phyloP scores from a whole-genome alignment of 2,797 vertebrate genomes.

The Gorsachius magnificus region DNA sequence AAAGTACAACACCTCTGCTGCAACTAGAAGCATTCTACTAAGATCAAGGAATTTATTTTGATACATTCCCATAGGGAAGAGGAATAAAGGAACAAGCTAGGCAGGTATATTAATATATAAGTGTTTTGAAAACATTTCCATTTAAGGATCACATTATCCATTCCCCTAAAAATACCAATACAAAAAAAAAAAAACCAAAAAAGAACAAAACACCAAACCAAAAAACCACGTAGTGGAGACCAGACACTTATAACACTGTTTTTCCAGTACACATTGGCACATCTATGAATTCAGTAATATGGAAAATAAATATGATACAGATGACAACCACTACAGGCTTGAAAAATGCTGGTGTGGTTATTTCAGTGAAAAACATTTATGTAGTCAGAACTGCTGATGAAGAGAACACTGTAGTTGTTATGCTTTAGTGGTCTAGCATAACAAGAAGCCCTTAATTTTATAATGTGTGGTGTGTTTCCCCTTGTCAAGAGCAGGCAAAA shows the following conservation, averaged over 20 bases:
- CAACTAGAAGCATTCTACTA: background rate
- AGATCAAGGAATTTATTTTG: background rate
- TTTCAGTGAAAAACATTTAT: background rate
- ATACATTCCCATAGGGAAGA: background rate
- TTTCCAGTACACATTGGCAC: background rate
- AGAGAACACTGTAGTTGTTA: background rate
- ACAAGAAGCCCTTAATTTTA: background rate
- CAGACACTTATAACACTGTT: background rate
- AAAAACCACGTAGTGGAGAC: background rate
- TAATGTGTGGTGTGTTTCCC: background rate
- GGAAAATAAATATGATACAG: background rate
- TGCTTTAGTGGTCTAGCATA: background rate
- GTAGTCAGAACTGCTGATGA: background rate
- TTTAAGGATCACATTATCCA: background rate
- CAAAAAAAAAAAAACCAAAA: no score
- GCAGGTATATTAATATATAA: accelerated
- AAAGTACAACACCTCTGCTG: background rate
- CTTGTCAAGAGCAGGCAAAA: background rate
- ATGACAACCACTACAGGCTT: background rate
- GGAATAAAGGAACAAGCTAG: background rate
- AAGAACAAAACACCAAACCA: no score
- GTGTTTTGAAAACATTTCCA: background rate
- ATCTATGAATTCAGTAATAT: background rate
- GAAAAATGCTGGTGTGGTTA: background rate
- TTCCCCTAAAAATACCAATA: background rate